Conservation (phyloP, 2,113 vertebrate genomes). For the Dinomys branickii region DNA sequence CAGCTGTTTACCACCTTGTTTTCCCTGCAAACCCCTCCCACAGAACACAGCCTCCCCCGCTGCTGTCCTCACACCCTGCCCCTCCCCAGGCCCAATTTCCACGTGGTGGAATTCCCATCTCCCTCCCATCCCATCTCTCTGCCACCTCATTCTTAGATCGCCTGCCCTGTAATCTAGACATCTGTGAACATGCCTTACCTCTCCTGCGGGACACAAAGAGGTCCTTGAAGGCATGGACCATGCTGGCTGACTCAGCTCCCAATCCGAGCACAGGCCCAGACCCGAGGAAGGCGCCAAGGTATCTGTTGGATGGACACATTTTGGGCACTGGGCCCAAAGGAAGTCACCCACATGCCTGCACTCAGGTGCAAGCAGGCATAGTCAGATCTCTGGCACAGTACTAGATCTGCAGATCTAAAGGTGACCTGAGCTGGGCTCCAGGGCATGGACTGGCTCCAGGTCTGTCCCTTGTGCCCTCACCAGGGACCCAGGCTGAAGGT, state of each 20-base stretch:
- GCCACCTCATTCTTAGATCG: not conserved
- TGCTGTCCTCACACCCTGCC: not conserved
- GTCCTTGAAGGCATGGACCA: not conserved
- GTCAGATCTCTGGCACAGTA: not conserved
- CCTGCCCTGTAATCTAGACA: not conserved
- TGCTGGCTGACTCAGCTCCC: not conserved
- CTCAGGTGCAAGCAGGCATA: not conserved
- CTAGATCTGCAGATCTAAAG: not conserved
- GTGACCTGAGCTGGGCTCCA: not conserved
- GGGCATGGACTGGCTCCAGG: not conserved
- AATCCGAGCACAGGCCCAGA: not conserved
- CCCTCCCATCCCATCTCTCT: not conserved
- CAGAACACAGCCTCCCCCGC: not conserved
- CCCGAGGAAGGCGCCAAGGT: not conserved
- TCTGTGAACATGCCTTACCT: not conserved
- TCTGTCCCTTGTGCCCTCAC: not conserved
- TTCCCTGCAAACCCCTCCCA: not conserved
- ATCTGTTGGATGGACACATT: not conserved
- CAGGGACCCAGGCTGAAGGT: not conserved
- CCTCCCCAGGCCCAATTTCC: not conserved
- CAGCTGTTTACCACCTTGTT: not conserved
- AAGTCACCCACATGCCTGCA: accelerated
- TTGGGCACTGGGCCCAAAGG: not conserved
- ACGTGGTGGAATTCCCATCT: not conserved
- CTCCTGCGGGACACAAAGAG: not conserved